A percentile compares a stretch with the other conserved stretches of the same genome.
Evolutionary conservation across 2,888 invertebrate genomes (phyloP).

Genomic region (Therioaphis trifolii): DNA sequence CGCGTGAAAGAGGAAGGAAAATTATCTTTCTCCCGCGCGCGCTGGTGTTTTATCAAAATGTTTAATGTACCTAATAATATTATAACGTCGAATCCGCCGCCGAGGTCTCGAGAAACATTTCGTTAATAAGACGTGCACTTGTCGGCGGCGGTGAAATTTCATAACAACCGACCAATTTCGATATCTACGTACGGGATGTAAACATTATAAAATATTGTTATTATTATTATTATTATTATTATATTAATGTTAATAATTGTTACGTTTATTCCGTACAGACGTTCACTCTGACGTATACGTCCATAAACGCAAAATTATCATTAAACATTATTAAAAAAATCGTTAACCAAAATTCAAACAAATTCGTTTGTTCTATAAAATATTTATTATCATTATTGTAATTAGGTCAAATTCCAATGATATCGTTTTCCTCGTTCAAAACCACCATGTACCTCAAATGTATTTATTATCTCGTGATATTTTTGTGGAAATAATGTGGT

Average conservation of each 20-base stretch:
- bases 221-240: no score
- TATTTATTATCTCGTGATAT: not conserved
- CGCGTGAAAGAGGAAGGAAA: no score
- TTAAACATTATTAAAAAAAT: no score
- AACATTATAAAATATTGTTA: no score
- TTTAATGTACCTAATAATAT: no score
- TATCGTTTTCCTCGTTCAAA: not conserved
- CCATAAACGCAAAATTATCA: no score
- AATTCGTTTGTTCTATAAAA: not conserved
- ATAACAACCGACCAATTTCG: constrained; percentile 21
- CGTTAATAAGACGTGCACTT: not conserved
- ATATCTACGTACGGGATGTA: not conserved
- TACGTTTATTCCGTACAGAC: not conserved
- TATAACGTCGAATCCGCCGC: no score
- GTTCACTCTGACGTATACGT: not conserved
- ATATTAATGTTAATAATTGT: no score
- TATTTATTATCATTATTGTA: not conserved
- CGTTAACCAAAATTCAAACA: no score
- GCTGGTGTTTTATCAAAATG: not conserved
- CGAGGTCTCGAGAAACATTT: no score
- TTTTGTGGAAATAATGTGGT: not conserved
- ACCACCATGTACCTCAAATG: not conserved
- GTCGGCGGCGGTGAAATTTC: not conserved
- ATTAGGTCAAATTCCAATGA: constrained; percentile 3
- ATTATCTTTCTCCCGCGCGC: no score